Conservation (phyloP, 2,797 vertebrate species). For the Gallirallus australis region DNA sequence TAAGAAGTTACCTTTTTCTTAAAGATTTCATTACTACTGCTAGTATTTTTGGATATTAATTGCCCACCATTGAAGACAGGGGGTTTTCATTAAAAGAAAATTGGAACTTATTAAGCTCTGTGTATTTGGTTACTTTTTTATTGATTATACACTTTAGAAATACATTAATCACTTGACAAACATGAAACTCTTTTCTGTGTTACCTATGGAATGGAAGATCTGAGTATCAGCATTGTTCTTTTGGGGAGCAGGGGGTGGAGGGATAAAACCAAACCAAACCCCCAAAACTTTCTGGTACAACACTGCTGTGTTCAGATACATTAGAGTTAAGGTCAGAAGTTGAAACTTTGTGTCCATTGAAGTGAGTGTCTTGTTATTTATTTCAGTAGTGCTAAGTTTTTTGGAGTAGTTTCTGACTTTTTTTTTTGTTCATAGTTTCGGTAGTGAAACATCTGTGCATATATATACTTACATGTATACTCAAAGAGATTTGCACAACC, state of each 20-base stretch:
- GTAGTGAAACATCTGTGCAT: background rate
- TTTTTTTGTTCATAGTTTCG: background rate
- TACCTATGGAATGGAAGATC: background rate
- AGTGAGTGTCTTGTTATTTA: background rate
- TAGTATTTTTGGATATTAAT: background rate
- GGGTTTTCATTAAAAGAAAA: background rate
- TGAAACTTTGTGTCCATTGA: background rate
- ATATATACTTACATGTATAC: background rate
- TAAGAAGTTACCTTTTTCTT: background rate
- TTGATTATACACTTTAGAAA: background rate
- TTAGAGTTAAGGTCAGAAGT: background rate
- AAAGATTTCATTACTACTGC: background rate
- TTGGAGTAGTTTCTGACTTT: background rate
- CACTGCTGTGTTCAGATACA: background rate
- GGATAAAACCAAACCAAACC: too few relatives aligned
- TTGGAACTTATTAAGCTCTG: background rate
- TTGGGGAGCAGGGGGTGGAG: too few relatives aligned
- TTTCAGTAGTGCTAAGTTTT: background rate
- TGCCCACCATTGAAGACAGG: background rate
- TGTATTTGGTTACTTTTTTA: background rate
- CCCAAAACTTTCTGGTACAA: background rate
- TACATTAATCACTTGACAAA: background rate
- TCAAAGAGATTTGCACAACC: background rate
- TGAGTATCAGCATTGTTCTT: background rate
- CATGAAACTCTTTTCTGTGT: background rate